phyloP scores from a whole-genome alignment of 2,888 invertebrate species.

The Phaedon cochleariae region DNA sequence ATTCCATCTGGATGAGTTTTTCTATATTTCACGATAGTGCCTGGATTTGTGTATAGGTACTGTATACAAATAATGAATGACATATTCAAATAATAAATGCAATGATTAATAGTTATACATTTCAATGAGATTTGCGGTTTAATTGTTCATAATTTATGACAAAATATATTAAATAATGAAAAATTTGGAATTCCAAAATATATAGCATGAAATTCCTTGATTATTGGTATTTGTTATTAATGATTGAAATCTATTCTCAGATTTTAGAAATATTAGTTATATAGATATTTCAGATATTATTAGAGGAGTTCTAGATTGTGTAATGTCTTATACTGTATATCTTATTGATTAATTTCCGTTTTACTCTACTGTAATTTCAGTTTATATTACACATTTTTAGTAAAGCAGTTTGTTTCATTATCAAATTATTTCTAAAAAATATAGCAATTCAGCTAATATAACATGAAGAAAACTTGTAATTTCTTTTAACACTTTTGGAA shows the following conservation, averaged over 20 bases:
- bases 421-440: no score
- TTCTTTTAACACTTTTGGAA: no score
- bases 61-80: no score
- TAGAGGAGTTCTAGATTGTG: conserved; percentile 37
- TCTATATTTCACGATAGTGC: no score
- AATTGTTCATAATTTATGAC: no score
- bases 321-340: conserved; percentile 36
- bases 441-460: no score
- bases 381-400: conserved; percentile 45
- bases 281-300: conserved; percentile 33
- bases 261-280: conserved; percentile 43
- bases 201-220: conserved; percentile 37
- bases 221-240: conserved; percentile 44
- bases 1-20: no score
- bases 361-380: conserved; percentile 41
- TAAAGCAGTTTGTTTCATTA: conserved; percentile 26
- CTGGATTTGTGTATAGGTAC: no score
- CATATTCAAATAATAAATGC: no score
- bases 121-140: neutral
- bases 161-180: neutral
- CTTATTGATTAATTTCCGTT: conserved; percentile 32
- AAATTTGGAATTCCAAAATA: conserved; percentile 32
- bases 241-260: conserved; percentile 45
- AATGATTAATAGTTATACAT: no score
- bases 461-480: no score